Conservation (phyloP, 1,140 invertebrate species). For the Lethrus apterus region DNA sequence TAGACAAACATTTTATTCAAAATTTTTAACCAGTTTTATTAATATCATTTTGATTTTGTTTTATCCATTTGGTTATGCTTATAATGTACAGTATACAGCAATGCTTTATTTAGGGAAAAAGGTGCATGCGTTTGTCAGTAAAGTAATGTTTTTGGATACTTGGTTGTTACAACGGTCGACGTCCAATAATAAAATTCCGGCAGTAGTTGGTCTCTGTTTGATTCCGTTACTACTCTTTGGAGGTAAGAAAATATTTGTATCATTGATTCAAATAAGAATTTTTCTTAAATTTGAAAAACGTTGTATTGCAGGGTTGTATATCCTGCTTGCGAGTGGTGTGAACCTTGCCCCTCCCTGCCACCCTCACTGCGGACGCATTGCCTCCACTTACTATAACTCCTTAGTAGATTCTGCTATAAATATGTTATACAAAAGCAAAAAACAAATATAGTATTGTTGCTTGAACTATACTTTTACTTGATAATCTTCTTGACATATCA, state of each 20-base stretch:
- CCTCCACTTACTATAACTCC: conserved; percentile 34
- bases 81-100: conserved; percentile 13
- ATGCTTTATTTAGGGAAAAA: conserved; percentile 16
- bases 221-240: conserved; percentile 43
- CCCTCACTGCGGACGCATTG: conserved; percentile 36
- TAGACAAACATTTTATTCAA: background rate
- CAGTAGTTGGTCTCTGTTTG: conserved; percentile 38
- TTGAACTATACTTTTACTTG: too few species aligned
- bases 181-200: conserved; percentile 24
- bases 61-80: conserved; percentile 1
- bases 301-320: conserved; percentile 37
- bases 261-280: background rate
- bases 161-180: conserved; percentile 39
- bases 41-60: conserved; percentile 17
- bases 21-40: conserved; percentile 14
- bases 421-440: too few species aligned
- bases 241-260: conserved; percentile 38
- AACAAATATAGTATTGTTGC: too few species aligned
- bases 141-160: conserved; percentile 44
- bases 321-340: conserved; percentile 33
- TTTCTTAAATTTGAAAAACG: too few species aligned
- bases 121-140: conserved; percentile 28
- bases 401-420: conserved; percentile 25
- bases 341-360: conserved; percentile 37
- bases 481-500: too few species aligned